phyloP scores from a whole-genome alignment of 2,113 vertebrate genomes.

The Bettongia penicillata region DNA sequence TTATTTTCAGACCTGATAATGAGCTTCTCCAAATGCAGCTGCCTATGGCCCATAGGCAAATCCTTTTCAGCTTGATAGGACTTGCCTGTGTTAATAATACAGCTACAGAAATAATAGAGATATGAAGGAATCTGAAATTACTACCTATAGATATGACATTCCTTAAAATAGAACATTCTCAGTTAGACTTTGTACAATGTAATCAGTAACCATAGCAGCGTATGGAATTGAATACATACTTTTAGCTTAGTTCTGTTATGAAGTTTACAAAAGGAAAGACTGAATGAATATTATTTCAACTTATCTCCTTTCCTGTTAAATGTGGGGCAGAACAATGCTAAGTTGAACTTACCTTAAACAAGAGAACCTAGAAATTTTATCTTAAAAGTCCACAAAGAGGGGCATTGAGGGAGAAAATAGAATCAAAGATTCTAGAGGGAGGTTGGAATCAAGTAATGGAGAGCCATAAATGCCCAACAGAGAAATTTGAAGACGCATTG shows the following conservation, averaged over 20 bases:
- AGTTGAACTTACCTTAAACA: neutral
- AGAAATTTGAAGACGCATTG: no score
- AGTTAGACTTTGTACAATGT: neutral
- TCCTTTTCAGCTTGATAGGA: neutral
- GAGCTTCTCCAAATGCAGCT: neutral
- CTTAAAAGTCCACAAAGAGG: neutral
- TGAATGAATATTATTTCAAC: neutral
- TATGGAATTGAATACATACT: neutral
- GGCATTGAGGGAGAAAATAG: neutral
- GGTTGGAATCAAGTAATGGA: no score
- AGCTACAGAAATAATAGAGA: neutral
- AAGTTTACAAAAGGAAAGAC: neutral
- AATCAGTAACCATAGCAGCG: neutral
- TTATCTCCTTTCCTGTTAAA: neutral
- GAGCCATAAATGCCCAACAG: no score
- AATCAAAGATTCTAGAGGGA: neutral
- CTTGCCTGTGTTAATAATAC: neutral
- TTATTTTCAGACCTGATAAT: neutral
- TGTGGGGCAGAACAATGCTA: neutral
- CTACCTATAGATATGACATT: neutral
- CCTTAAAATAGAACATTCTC: neutral
- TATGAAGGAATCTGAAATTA: neutral
- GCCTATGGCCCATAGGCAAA: neutral
- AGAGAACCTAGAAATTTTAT: neutral
- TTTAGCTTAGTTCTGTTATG: neutral